Conservation (phyloP, 2,113 vertebrate genomes). For the Cyphomyrus plagiostoma region DNA sequence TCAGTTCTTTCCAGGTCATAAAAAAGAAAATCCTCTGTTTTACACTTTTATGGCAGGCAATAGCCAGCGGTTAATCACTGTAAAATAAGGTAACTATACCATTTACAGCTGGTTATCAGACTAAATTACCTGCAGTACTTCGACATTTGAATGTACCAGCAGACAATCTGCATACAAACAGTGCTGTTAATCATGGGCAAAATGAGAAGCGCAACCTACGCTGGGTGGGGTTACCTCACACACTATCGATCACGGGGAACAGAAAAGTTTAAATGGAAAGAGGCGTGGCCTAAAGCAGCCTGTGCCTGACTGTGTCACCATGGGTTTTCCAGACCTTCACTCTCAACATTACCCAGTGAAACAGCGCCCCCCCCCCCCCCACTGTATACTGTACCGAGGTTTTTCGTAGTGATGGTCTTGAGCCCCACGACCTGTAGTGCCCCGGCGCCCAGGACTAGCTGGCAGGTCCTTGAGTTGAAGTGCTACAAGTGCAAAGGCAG, state of each 20-base stretch:
- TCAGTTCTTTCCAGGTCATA: neutral
- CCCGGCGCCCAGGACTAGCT: constrained; percentile 92
- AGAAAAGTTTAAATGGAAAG: neutral
- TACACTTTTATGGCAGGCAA: neutral
- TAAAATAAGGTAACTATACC: neutral
- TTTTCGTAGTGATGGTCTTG: constrained; percentile 98
- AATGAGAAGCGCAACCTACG: neutral
- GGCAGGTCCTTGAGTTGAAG: constrained; percentile 97
- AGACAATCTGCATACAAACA: neutral
- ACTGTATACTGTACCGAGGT: constrained; percentile 70
- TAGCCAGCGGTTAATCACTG: neutral
- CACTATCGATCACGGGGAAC: neutral
- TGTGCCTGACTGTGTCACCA: neutral
- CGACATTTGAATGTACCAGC: neutral
- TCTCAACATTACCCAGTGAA: neutral
- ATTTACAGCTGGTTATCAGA: neutral
- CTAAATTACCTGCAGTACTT: neutral
- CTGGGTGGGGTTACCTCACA: neutral
- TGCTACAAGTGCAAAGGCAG: constrained; percentile 62
- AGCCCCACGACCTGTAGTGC: constrained; percentile 93
- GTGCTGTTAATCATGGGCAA: neutral
- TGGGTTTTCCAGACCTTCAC: neutral
- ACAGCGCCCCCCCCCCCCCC: neutral
- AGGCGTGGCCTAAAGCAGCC: neutral
- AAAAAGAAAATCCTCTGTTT: neutral